Evolutionary conservation across 2,113 vertebrate genomes (phyloP), one percentile per base, ranked within the genome.

Genomic region (Eulemur rufifrons): DNA sequence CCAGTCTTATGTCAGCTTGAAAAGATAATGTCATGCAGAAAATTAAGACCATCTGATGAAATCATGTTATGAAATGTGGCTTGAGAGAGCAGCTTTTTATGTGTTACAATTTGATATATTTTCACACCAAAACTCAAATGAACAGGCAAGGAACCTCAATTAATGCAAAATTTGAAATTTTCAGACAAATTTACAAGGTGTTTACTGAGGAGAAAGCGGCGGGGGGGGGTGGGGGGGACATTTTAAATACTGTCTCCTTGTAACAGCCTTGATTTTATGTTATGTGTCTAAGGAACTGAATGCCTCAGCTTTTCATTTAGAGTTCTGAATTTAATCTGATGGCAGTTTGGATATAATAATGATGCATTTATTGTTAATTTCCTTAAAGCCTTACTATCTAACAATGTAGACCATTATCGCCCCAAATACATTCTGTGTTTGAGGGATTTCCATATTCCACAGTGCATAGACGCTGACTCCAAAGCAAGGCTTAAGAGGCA

Each of bases 1-100:
- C 87, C 76, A 94, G 91, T 97, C 95, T 97, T 97, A 96, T 59
- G 93, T 96, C 96, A 98, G 86, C 94, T 98, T 97, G 95, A 98
- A 98, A 97, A 98, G 82, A 98, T 98, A 98, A 98, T 80, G 81
- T 91, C 95, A 97, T 95, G 94, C 78, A 98, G 97, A 98, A 98
- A 98, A 98, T 97, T 97, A 98, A 97, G 97, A 98, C 96, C 86
- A 98, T 98, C 89, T 97, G 94, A 98, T 98, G 96, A 98, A 98
- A 97, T 97, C 96, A 91, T 69, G 27, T 97, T 97, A 98, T 84
- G 94, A 98, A 98, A 98, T 96, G 80, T 45, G 95, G 96, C 95
- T 95, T 94, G 91, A 98, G 95, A 98, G 91, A 96, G 95, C 42
- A 98, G 87, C 25, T 88, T 93, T 92, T 97, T 96, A 73, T 95